These are phyloP conservation scores for Whitmania pigra DNA, from an alignment of 1,140 invertebrate genomes.

Conservation along the genomic window DNA sequence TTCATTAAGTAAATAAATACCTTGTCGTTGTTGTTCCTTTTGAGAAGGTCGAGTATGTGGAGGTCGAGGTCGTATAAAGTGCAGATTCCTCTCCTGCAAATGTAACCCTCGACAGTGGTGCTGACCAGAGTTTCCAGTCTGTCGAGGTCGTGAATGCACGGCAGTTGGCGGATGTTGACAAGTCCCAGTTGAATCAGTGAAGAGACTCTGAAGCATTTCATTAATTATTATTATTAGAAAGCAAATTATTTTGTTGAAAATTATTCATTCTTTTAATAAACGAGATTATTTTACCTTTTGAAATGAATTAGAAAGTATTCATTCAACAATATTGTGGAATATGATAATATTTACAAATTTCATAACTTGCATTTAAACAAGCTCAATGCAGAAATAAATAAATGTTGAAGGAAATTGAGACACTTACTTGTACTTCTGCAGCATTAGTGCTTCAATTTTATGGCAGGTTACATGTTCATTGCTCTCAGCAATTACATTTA, in stretches of 20 bases:
- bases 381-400: slow-evolving; percentile 22
- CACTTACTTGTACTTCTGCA: slow-evolving; percentile 10
- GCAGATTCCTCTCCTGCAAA: neutral
- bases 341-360: too few relatives aligned
- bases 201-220: too few relatives aligned
- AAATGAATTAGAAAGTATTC: too few relatives aligned
- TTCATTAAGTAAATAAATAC: neutral
- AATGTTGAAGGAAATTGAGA: neutral
- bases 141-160: neutral
- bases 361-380: too few relatives aligned
- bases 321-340: too few relatives aligned
- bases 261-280: neutral
- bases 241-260: neutral
- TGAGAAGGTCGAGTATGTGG: too few relatives aligned
- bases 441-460: slow-evolving; percentile 13
- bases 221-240: neutral
- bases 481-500: slow-evolving; percentile 15
- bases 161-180: too few relatives aligned
- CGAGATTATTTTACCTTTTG: neutral
- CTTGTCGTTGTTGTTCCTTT: too few relatives aligned
- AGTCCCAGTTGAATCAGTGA: too few relatives aligned
- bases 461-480: slow-evolving; percentile 9
- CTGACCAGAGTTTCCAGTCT: neutral
- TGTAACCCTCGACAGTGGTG: neutral
- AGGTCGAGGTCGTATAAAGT: slow-evolving; percentile 8